Evolutionary conservation across 2,888 invertebrate genomes (phyloP).

Genomic region (Patella pellucida): DNA sequence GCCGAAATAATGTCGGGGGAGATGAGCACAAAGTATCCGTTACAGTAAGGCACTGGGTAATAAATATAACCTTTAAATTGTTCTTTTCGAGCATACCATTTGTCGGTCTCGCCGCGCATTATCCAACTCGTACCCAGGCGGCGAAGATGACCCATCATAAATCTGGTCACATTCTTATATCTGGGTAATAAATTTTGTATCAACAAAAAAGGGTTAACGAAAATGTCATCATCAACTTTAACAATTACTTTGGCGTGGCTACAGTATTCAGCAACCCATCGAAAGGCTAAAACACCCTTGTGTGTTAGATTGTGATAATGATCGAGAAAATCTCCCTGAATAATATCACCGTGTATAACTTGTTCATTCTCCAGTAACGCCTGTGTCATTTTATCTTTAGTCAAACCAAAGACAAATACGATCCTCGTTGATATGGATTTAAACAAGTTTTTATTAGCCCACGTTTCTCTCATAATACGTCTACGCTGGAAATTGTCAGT

Average conservation of each 20-base stretch:
- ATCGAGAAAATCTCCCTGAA: conserved; percentile 58
- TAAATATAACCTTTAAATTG: conserved; percentile 53
- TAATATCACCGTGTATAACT: conserved; percentile 48
- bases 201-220: conserved; percentile 55
- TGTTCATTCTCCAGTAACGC: conserved; percentile 52
- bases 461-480: conserved; percentile 52
- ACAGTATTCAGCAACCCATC: conserved; percentile 58
- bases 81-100: conserved; percentile 52
- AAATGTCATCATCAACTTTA: conserved; percentile 62
- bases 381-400: conserved; percentile 41
- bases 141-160: conserved; percentile 51
- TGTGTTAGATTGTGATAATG: conserved; percentile 56
- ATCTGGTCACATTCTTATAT: conserved; percentile 39
- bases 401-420: conserved; percentile 53
- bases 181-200: conserved; percentile 43
- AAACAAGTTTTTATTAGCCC: conserved; percentile 50
- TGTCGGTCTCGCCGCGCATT: conserved; percentile 40
- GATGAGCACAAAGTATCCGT: conserved; percentile 61
- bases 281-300: conserved; percentile 54
- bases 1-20: conserved; percentile 56
- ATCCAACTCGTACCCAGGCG: conserved; percentile 50
- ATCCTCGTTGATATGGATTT: conserved; percentile 41
- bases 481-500: conserved; percentile 49
- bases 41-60: conserved; percentile 65
- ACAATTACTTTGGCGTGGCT: conserved; percentile 46